These are phyloP conservation scores for Sebastolobus alascanus DNA, from an alignment of 2,797 vertebrate species.

Conservation along the genomic window DNA sequence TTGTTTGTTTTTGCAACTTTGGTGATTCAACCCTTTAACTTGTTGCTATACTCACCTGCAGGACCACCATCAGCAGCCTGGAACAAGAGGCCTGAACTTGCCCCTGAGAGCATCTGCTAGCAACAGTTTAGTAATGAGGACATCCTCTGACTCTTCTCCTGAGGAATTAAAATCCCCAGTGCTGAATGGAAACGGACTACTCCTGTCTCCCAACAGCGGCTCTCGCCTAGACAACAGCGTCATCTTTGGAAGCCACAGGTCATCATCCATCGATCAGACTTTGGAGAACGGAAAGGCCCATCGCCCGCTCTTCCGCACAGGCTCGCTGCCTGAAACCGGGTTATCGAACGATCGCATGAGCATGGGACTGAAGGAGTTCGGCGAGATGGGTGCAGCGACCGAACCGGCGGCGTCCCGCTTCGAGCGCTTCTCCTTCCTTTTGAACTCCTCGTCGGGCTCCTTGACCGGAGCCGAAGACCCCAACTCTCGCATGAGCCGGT, in stretches of 20 bases:
- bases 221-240: conserved; percentile 92
- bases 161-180: conserved; percentile 68
- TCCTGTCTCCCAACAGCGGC: conserved; percentile 21
- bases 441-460: conserved; percentile 60
- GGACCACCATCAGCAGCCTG: conserved; percentile 23
- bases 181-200: conserved; percentile 66
- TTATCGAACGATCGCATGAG: conserved; percentile 43
- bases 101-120: conserved; percentile 55
- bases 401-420: conserved; percentile 40
- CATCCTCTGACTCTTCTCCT: conserved; percentile 63
- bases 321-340: conserved; percentile 74
- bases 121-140: conserved; percentile 71
- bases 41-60: conserved; percentile 28
- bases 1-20: not conserved
- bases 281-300: conserved; percentile 61
- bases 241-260: conserved; percentile 85
- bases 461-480: conserved; percentile 56
- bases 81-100: conserved; percentile 19
- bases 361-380: not conserved
- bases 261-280: conserved; percentile 43
- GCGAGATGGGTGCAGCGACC: not conserved
- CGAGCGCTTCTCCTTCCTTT: conserved; percentile 68
- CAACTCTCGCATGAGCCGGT: conserved; percentile 48
- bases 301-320: conserved; percentile 26
- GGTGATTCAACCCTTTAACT: not conserved